Conservation (phyloP, 2,888 invertebrate species). For the Campoletis raptor region DNA sequence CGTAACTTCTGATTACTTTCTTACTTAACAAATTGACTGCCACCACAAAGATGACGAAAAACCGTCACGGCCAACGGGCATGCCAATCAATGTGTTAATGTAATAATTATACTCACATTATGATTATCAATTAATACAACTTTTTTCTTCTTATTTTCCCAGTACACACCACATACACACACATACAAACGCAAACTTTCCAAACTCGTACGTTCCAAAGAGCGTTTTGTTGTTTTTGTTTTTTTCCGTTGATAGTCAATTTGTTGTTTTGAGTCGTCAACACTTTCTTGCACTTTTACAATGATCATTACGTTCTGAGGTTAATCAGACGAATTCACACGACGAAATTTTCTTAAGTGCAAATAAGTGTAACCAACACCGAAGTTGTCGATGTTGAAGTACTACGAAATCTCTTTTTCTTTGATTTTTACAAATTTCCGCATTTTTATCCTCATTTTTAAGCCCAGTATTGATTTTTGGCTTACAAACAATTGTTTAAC, state of each 20-base stretch:
- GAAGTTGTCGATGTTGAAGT: neutral
- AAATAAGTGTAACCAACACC: neutral
- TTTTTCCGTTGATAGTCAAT: neutral
- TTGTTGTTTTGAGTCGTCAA: neutral
- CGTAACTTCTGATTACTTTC: constrained; percentile 79
- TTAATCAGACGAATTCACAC: neutral
- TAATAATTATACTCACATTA: constrained; percentile 81
- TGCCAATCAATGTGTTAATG: constrained; percentile 73
- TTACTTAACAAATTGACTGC: constrained; percentile 71
- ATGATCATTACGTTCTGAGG: neutral
- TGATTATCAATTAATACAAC: constrained; percentile 83
- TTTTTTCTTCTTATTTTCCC: constrained; percentile 76
- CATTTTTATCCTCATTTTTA: neutral
- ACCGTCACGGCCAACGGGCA: neutral
- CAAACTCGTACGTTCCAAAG: constrained; percentile 45
- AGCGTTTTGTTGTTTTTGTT: constrained; percentile 19
- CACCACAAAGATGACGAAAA: neutral
- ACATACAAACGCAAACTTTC: constrained; percentile 44
- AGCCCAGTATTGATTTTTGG: neutral
- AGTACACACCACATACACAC: constrained; percentile 65
- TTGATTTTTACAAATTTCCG: neutral
- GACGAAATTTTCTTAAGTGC: neutral
- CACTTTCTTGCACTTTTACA: neutral
- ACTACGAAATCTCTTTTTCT: neutral
- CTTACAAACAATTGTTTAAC: neutral